Evolutionary conservation across 2,113 vertebrate species (phyloP), one percentile per base, ranked within the genome.

Genomic region (Helogale parvula): DNA sequence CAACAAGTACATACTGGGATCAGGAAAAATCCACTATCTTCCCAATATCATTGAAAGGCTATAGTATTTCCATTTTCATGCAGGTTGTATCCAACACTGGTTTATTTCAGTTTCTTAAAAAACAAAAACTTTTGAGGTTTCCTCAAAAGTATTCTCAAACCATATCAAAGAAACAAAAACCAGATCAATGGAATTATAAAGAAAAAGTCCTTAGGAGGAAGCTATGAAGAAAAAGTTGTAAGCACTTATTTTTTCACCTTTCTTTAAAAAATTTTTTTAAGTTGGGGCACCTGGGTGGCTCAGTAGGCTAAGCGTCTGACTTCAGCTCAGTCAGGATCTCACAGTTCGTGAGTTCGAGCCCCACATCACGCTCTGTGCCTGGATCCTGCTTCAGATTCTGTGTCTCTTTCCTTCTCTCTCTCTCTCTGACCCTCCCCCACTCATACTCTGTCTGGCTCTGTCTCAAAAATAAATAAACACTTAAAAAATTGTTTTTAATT

Each of bases 131-230:
- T 94, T 3, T 25, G 41, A 8, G 5, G 11, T 79, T 94, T 38
- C 80, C 86, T 90, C 89, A 79, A 84, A 97, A 93, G 10, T 76
- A 45, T 3, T 41, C 45, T 92, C 41, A 90, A 71, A 93, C 7
- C 87, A 41, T 57, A 89, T 19, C 4, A 90, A 91, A 68, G 38
- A 84, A 91, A 69, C 95, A 83, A 7, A 94, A 94, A 45, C 6
- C 38, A 83, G 23, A 33, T 31, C 31, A 65, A 17, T 31, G 21
- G 2, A 7, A 69, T 13, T 63, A 86, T 31, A 83, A 74, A 81
- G 19, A 9, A 93, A 88, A 84, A 0, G 16, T 88, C 66, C 35
- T 65, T 77, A 87, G 71, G 19, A 76, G 15, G 68, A 6, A 88
- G 19, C 54, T 47, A 74, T 29, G 38, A 25, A 66, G n/a, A 63